phyloP scores from a whole-genome alignment of 2,888 invertebrate species.

The Aphodius granarius region DNA sequence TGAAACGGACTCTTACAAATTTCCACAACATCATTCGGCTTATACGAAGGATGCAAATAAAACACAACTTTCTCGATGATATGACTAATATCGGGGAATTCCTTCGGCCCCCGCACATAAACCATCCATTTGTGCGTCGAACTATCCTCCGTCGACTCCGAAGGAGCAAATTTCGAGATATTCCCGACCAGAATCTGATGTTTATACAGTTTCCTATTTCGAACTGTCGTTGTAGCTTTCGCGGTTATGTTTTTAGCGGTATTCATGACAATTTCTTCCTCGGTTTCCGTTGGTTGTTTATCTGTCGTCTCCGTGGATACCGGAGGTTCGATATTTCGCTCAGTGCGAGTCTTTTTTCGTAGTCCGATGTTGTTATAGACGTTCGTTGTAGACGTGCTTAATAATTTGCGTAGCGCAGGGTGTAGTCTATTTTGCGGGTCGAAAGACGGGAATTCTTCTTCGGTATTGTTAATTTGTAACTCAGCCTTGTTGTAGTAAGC shows the following conservation, averaged over 20 bases:
- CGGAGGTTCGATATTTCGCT: constrained; percentile 6
- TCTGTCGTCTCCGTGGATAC: neutral
- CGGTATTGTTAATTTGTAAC: constrained; percentile 50
- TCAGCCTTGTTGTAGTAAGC: constrained; percentile 64
- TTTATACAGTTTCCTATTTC: constrained; percentile 47
- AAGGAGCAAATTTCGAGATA: constrained; percentile 80
- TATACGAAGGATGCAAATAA: constrained; percentile 82
- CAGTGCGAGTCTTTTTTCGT: constrained; percentile 31
- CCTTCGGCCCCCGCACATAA: constrained; percentile 75
- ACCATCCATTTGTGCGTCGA: constrained; percentile 90
- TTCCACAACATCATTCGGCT: constrained; percentile 83
- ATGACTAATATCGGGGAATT: constrained; percentile 61
- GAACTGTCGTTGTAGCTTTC: constrained; percentile 29
- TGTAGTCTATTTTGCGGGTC: constrained; percentile 62
- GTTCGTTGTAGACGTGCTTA: constrained; percentile 61
- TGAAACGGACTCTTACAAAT: constrained; percentile 82
- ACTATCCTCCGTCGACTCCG: constrained; percentile 67
- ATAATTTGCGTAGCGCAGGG: constrained; percentile 73
- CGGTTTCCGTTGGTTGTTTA: constrained; percentile 16
- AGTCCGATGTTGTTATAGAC: constrained; percentile 19
- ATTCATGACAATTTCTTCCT: constrained; percentile 14
- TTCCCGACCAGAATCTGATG: constrained; percentile 63
- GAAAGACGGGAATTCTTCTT: constrained; percentile 41
- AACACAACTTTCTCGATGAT: constrained; percentile 77
- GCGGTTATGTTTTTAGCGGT: constrained; percentile 2